These are phyloP conservation scores for Cheilosia pagana DNA, from an alignment of 2,888 invertebrate genomes.

Conservation along the genomic window DNA sequence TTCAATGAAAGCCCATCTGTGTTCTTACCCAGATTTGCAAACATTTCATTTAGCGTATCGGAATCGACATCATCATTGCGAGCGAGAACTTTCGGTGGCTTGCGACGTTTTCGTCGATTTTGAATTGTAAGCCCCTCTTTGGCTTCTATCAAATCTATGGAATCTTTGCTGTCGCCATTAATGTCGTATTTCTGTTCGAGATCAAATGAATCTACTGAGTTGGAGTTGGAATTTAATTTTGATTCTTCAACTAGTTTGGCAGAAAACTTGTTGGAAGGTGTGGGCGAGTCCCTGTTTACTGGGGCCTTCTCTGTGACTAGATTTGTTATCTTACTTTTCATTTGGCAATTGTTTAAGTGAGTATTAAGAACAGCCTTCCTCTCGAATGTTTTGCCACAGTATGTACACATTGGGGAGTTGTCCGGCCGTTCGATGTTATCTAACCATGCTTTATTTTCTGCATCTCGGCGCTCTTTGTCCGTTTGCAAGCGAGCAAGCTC, in stretches of 20 bases:
- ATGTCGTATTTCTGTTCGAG: conserved; percentile 70
- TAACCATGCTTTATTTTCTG: conserved; percentile 76
- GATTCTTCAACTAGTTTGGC: conserved; percentile 55
- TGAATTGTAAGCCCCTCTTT: conserved; percentile 71
- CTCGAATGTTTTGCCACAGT: conserved; percentile 90
- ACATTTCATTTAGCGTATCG: conserved; percentile 79
- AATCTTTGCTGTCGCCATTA: conserved; percentile 69
- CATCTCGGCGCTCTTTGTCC: conserved; percentile 66
- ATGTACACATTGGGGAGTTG: conserved; percentile 85
- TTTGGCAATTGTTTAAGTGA: conserved; percentile 88
- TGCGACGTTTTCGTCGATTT: conserved; percentile 67
- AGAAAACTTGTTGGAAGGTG: conserved; percentile 36
- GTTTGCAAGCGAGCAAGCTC: conserved; percentile 81
- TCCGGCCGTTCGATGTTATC: conserved; percentile 86
- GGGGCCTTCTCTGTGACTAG: conserved; percentile 59
- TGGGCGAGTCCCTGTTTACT: conserved; percentile 55
- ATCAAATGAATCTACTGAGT: conserved; percentile 68
- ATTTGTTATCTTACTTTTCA: conserved; percentile 81
- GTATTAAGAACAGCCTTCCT: conserved; percentile 89
- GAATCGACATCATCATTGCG: conserved; percentile 74
- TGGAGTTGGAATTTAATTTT: conserved; percentile 63
- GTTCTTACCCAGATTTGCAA: conserved; percentile 80
- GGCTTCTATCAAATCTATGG: conserved; percentile 76
- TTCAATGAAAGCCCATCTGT: conserved; percentile 79
- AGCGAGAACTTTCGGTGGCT: conserved; percentile 64